phyloP scores from a whole-genome alignment of 2,797 vertebrate species.

The Uromys caudimaculatus region DNA sequence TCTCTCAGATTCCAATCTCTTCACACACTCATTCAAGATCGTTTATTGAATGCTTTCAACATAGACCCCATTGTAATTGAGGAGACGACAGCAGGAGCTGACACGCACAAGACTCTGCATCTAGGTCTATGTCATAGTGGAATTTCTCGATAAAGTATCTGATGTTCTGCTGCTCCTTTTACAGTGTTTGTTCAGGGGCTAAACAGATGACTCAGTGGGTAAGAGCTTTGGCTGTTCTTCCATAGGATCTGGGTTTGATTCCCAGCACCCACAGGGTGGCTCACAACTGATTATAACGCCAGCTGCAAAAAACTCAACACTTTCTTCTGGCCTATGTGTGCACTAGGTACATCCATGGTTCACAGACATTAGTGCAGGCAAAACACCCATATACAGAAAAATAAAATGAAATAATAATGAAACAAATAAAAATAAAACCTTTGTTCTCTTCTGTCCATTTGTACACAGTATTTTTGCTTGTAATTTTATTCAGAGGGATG shows the following conservation, averaged over 20 bases:
- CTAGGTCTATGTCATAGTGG: background rate
- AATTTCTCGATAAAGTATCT: background rate
- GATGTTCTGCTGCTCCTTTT: background rate
- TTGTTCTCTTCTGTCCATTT: background rate
- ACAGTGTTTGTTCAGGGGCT: background rate
- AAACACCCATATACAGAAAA: background rate
- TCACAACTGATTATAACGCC: background rate
- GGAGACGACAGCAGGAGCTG: background rate
- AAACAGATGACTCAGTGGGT: background rate
- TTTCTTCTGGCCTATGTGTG: background rate
- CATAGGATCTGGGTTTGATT: background rate
- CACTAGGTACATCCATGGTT: background rate
- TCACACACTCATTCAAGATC: background rate
- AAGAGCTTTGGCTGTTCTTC: background rate
- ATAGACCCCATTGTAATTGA: background rate
- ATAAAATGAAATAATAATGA: background rate
- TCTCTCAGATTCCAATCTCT: background rate
- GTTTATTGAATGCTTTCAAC: background rate
- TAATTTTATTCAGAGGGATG: background rate
- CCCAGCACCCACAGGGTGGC: background rate
- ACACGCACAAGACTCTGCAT: background rate
- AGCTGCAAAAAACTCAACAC: background rate
- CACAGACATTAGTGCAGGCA: background rate
- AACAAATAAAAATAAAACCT: background rate
- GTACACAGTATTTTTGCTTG: background rate